Evolutionary conservation across 1,140 invertebrate genomes (phyloP).

Genomic region (Carposina sasakii): DNA sequence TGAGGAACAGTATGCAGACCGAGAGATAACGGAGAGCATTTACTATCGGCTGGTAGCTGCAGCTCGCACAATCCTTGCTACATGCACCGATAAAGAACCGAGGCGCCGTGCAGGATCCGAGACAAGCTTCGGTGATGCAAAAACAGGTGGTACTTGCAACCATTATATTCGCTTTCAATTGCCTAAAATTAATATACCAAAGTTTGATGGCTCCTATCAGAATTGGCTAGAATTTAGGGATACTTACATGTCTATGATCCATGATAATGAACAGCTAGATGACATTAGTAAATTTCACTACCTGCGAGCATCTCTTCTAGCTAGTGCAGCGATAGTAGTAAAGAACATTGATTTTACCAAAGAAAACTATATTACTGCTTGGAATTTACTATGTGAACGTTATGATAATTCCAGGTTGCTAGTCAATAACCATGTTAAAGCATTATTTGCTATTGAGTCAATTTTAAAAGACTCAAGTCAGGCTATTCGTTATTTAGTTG

Average conservation of each 20-base stretch:
- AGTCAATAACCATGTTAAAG: constrained; percentile 16
- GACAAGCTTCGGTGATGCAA: background rate
- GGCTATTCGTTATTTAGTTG: background rate
- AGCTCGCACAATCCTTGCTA: background rate
- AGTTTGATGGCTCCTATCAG: constrained; percentile 24
- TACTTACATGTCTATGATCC: constrained; percentile 35
- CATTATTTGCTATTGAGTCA: constrained; percentile 6
- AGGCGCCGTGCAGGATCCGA: background rate
- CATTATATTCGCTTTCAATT: background rate
- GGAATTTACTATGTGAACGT: constrained; percentile 16
- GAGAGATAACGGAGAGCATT: background rate
- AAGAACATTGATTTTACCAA: constrained; percentile 28
- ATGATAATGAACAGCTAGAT: constrained; percentile 24
- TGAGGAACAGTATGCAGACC: background rate
- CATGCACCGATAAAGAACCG: background rate
- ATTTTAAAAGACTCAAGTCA: constrained; percentile 1
- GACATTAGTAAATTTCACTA: constrained; percentile 25
- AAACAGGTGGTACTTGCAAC: constrained; percentile 1
- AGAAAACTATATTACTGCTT: constrained; percentile 15
- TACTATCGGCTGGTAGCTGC: background rate
- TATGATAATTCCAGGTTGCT: constrained; percentile 17
- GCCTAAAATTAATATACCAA: constrained; percentile 12
- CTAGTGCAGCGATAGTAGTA: constrained; percentile 28
- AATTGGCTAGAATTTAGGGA: constrained; percentile 41
- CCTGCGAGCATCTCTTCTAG: constrained; percentile 26